Evolutionary conservation across 1,140 invertebrate genomes (phyloP), one percentile per base, ranked within the genome.

Genomic region (Spodoptera frugiperda): DNA sequence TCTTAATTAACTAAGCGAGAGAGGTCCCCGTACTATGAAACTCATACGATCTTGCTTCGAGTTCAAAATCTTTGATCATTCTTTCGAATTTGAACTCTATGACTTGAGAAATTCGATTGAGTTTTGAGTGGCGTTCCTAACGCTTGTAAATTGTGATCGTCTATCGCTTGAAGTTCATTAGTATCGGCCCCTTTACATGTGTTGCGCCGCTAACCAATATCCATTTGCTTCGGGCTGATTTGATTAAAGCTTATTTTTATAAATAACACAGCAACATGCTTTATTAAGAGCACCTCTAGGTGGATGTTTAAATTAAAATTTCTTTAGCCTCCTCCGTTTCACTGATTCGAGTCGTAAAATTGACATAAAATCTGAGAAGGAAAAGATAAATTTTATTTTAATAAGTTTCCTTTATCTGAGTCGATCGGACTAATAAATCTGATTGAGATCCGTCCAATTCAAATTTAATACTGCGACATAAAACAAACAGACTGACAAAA

Each of bases 1-100:
- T 93, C 92, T 93, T 93, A 93, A 93, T 93, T 93, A 93, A 92
- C 92, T 86, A 87, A 91, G 89, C 87, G 85, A 87, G 89, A 84
- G 85, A 78, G 80, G 57, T 80, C 70, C 88, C 81, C 55, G 80
- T 88, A 89, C 86, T 83, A 84, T 77, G 84, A 77, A 15, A 83
- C 46, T 48, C 61, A 55, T 21, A 54, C 48, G 15, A 72, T 75
- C 57, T 54, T 71, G 44, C 72, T 61, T 80, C 55, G 49, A 57
- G 59, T 68, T 76, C 67, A 73, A 57, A 17, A 30, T 21, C 55
- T 10, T 21, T 44, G 61, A 49, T 2, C 19, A 8, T 19, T 10
- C 25, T 63, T 79, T 73, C 67, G 3, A 86, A 84, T 80, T 44
- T 80, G 25, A 65, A 78, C 80, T 82, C 78, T 86, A 84, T 15